A percentile compares a stretch with the other conserved stretches of the same genome.
phyloP scores from a whole-genome alignment of 1,140 invertebrate genomes.

The Mesaphorura yosii region DNA sequence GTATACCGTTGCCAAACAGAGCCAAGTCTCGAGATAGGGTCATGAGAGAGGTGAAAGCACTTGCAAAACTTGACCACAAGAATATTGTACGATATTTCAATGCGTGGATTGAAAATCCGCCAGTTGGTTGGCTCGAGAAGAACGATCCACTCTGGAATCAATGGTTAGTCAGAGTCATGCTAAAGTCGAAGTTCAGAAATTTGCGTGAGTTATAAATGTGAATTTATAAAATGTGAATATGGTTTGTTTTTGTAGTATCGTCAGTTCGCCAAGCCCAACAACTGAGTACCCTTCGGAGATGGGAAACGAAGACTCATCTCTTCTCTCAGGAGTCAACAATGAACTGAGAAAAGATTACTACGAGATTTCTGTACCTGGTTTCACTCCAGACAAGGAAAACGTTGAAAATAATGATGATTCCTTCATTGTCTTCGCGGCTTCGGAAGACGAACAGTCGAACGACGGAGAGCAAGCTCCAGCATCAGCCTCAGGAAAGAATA shows the following conservation, averaged over 20 bases:
- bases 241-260: slow-evolving; percentile 14
- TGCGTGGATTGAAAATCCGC: slow-evolving; percentile 85
- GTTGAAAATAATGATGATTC: too few relatives aligned
- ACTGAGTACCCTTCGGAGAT: slow-evolving; percentile 35
- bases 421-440: slow-evolving; percentile 41
- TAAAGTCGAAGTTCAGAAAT: too few relatives aligned
- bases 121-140: slow-evolving; percentile 70
- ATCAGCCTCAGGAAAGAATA: too few relatives aligned
- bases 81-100: slow-evolving; percentile 92
- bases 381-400: slow-evolving; percentile 30
- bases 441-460: background rate
- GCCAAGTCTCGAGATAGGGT: slow-evolving; percentile 68
- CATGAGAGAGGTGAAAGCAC: slow-evolving; percentile 81
- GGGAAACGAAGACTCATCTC: background rate
- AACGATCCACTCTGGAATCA: slow-evolving; percentile 55
- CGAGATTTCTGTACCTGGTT: slow-evolving; percentile 15
- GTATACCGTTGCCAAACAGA: slow-evolving; percentile 73
- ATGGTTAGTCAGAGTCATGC: slow-evolving; percentile 21
- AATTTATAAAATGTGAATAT: too few relatives aligned
- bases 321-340: background rate
- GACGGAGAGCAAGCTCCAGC: slow-evolving; percentile 1
- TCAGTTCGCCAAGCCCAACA: slow-evolving; percentile 28
- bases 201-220: background rate
- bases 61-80: slow-evolving; percentile 86
- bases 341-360: slow-evolving; percentile 11